phyloP scores from a whole-genome alignment of 2,113 vertebrate species.

The Osmerus eperlanus region DNA sequence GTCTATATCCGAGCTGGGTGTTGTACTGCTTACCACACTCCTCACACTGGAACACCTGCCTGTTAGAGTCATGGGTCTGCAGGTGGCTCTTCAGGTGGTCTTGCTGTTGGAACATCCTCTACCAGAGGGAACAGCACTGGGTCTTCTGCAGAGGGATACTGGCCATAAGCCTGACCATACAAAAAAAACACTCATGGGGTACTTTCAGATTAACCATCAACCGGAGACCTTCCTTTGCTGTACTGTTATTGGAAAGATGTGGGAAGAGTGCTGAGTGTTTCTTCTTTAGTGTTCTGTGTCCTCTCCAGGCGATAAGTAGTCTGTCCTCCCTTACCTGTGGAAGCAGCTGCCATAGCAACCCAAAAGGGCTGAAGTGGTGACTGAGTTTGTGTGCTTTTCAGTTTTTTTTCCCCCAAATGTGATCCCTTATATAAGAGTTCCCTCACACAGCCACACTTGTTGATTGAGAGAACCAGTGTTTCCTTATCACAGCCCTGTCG shows the following conservation, averaged over 20 bases:
- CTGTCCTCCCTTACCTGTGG: slow-evolving; percentile 74
- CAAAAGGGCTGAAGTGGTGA: slow-evolving; percentile 67
- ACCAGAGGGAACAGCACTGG: slow-evolving; percentile 76
- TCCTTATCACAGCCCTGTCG: slow-evolving; percentile 50
- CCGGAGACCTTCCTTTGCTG: slow-evolving; percentile 19
- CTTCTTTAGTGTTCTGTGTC: slow-evolving; percentile 39
- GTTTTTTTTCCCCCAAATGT: slow-evolving; percentile 31
- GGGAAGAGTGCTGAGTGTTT: slow-evolving; percentile 39
- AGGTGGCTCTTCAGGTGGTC: slow-evolving; percentile 91
- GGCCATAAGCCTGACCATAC: slow-evolving; percentile 77
- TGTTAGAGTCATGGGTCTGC: slow-evolving; percentile 82
- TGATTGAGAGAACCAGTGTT: slow-evolving; percentile 32
- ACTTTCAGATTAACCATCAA: slow-evolving; percentile 42
- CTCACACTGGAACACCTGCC: slow-evolving; percentile 89
- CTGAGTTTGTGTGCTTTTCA: background rate
- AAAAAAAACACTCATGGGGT: slow-evolving; percentile 61
- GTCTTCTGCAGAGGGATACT: slow-evolving; percentile 82
- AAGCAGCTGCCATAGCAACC: slow-evolving; percentile 87
- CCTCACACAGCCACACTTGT: slow-evolving; percentile 33
- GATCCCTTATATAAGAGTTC: slow-evolving; percentile 39
- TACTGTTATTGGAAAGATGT: slow-evolving; percentile 36
- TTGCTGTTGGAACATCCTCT: slow-evolving; percentile 95
- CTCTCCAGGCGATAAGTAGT: slow-evolving; percentile 42
- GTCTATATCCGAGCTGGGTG: slow-evolving; percentile 90
- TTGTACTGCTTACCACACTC: slow-evolving; percentile 97